A percentile compares a stretch with the other conserved stretches of the same genome.
Evolutionary conservation across 1,140 invertebrate species (phyloP).

Genomic region (Hyles euphorbiae): DNA sequence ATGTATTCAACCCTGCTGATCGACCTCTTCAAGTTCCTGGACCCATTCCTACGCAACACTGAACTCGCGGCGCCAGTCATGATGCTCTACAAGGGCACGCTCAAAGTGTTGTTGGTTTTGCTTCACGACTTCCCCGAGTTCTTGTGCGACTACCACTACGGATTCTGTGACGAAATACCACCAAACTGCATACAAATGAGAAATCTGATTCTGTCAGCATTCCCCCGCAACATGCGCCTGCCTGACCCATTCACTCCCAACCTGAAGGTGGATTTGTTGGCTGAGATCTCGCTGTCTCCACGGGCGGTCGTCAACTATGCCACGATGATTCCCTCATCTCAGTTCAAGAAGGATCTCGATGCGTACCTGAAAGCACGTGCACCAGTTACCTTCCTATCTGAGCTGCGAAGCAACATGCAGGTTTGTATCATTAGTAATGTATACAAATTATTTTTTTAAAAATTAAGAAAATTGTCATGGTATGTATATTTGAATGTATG

Average conservation of each 20-base stretch:
- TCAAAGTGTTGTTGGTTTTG: constrained; percentile 95
- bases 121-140: constrained; percentile 99
- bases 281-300: constrained; percentile 90
- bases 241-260: constrained; percentile 99
- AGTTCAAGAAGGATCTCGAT: constrained; percentile 97
- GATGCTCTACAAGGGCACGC: constrained; percentile 95
- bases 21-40: constrained; percentile 97
- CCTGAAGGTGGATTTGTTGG: constrained; percentile 95
- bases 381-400: constrained; percentile 96
- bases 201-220: constrained; percentile 97
- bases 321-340: constrained; percentile 88
- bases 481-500: no score
- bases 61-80: constrained; percentile 95
- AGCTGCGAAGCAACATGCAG: constrained; percentile 93
- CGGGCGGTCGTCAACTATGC: constrained; percentile 93
- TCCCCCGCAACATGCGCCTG: constrained; percentile 97
- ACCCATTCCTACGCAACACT: constrained; percentile 97
- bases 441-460: no score
- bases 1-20: constrained; percentile 94
- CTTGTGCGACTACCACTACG: constrained; percentile 98
- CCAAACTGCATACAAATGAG: constrained; percentile 99
- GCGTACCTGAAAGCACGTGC: constrained; percentile 96
- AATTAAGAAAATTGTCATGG: no score
- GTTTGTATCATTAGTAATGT: constrained; percentile 51
- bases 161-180: constrained; percentile 99